Percentiles rank a stretch among this genome's conserved stretches.
Conservation (phyloP, 2,797 vertebrate species). For the Pantherophis alleghaniensis region DNA sequence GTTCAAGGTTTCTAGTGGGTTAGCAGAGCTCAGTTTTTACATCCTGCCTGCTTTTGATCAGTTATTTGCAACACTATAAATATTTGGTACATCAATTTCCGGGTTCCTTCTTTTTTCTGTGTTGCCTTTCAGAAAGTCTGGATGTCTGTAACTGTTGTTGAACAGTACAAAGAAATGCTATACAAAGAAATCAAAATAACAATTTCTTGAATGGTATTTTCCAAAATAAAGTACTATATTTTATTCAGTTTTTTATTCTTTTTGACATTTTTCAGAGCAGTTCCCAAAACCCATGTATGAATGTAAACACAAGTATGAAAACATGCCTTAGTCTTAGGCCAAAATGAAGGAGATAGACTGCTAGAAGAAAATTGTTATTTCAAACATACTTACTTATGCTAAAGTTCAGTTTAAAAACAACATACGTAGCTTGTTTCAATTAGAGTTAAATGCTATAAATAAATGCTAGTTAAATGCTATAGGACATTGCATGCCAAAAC, state of each 20-base stretch:
- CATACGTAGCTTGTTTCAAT: not conserved
- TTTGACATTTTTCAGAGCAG: not conserved
- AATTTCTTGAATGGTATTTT: not conserved
- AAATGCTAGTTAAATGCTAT: too few relatives aligned
- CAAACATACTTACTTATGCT: not conserved
- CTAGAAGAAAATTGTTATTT: not conserved
- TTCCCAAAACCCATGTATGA: not conserved
- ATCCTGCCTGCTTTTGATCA: not conserved
- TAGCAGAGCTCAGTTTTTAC: not conserved
- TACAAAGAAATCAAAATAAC: not conserved
- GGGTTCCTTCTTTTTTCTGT: not conserved
- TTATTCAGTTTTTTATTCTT: not conserved
- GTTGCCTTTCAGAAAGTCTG: not conserved
- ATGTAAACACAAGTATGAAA: not conserved
- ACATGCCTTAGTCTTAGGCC: too few relatives aligned
- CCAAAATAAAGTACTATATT: not conserved
- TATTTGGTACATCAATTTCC: not conserved
- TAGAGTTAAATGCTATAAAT: not conserved
- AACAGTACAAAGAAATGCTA: not conserved
- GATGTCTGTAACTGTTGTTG: not conserved
- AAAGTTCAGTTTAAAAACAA: not conserved
- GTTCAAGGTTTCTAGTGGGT: too few relatives aligned
- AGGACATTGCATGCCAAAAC: not conserved
- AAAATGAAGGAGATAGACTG: not conserved
- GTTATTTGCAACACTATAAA: not conserved